These are phyloP conservation scores for Acrocera orbiculus DNA, from an alignment of 2,888 invertebrate genomes.

Conservation along the genomic window DNA sequence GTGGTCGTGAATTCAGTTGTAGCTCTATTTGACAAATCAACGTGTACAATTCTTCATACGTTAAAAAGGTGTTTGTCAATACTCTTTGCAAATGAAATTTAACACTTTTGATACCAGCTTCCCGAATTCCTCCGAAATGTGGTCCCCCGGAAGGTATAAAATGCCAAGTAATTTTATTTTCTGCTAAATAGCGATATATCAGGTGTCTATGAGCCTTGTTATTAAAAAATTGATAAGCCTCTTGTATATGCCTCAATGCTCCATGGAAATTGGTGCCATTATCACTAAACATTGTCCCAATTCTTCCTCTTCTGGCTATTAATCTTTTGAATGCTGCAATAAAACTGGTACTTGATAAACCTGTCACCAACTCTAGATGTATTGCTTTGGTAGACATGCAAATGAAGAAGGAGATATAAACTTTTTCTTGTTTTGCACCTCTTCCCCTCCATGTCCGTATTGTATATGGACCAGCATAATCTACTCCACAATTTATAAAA, in stretches of 20 bases:
- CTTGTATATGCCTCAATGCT: background rate
- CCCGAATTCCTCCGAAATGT: conserved; percentile 1
- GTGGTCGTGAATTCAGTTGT: conserved; percentile 19
- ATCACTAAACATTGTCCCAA: conserved; percentile 15
- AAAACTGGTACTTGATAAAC: conserved; percentile 16
- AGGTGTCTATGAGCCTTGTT: background rate
- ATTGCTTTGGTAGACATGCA: conserved; percentile 17
- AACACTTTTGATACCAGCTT: conserved; percentile 13
- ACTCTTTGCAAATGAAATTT: conserved; percentile 19
- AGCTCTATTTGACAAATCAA: conserved; percentile 19
- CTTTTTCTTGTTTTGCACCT: conserved; percentile 13
- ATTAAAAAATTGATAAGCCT: background rate
- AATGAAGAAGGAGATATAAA: conserved; percentile 16
- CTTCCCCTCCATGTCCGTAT: conserved; percentile 12
- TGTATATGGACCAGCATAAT: conserved; percentile 14
- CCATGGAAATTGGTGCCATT: conserved; percentile 8
- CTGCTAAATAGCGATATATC: too few species aligned
- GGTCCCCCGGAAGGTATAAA: background rate
- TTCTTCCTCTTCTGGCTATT: conserved; percentile 14
- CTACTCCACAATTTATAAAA: conserved; percentile 14
- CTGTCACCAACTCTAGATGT: conserved; percentile 16
- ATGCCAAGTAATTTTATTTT: too few species aligned
- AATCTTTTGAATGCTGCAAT: conserved; percentile 17
- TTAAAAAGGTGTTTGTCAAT: conserved; percentile 14
- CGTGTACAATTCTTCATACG: conserved; percentile 19